Conservation (phyloP, 2,113 vertebrate genomes). For the Sphyrna mokarran region DNA sequence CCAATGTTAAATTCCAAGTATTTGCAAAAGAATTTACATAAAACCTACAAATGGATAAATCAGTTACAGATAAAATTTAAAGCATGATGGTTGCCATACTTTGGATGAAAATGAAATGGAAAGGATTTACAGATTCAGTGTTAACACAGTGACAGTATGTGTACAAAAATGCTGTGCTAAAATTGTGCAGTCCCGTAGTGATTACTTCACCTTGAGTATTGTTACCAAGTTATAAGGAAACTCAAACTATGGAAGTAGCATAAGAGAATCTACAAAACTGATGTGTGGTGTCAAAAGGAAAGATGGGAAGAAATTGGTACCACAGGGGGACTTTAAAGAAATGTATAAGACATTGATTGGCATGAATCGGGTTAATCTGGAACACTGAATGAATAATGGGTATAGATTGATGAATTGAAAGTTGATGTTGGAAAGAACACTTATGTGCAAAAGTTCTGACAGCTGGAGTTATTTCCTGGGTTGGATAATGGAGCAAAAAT, state of each 20-base stretch:
- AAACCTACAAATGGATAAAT: neutral
- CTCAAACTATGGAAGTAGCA: neutral
- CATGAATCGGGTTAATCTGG: neutral
- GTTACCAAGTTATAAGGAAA: neutral
- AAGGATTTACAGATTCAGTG: neutral
- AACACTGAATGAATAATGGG: neutral
- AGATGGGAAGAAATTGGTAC: neutral
- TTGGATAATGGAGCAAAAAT: neutral
- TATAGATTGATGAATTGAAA: neutral
- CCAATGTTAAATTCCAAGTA: neutral
- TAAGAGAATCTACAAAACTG: neutral
- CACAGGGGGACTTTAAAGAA: neutral
- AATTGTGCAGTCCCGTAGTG: neutral
- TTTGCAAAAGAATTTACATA: neutral
- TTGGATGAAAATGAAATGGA: neutral
- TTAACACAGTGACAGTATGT: neutral
- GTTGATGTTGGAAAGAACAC: neutral
- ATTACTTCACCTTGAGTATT: neutral
- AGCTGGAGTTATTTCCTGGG: neutral
- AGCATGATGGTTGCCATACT: neutral
- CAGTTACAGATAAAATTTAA: neutral
- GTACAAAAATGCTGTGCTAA: neutral
- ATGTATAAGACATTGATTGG: neutral
- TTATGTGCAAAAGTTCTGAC: neutral
- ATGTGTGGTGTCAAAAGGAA: neutral